Evolutionary conservation across 2,888 invertebrate genomes (phyloP).

Genomic region (Macrosoma leucophasiata): DNA sequence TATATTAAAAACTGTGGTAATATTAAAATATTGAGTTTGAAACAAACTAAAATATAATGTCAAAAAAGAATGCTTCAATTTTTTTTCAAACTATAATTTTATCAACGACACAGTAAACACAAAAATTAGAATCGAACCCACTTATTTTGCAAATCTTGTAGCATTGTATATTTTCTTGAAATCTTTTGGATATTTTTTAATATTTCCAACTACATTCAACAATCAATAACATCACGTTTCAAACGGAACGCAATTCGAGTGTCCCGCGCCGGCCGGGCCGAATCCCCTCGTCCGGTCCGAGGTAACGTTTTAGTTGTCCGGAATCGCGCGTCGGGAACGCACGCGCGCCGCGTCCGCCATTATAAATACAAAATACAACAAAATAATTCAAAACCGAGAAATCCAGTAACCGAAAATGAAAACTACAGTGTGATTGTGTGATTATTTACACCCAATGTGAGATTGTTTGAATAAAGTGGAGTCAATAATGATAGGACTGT

Average conservation of each 20-base stretch:
- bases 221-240: constrained; percentile 31
- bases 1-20: constrained; percentile 2
- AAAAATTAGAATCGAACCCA: no score
- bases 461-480: no score
- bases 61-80: no score
- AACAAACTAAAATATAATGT: no score
- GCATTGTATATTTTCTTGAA: not conserved
- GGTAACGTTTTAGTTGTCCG: constrained; percentile 55
- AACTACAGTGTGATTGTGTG: constrained; percentile 26
- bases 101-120: no score
- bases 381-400: constrained; percentile 53
- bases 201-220: no score
- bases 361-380: constrained; percentile 39
- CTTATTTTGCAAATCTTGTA: no score
- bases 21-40: no score
- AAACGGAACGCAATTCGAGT: constrained; percentile 47
- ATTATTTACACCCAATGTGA: no score
- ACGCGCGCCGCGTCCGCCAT: constrained; percentile 32
- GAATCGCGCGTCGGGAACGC: constrained; percentile 41
- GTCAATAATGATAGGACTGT: constrained; percentile 65
- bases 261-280: constrained; percentile 57
- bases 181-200: not conserved
- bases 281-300: constrained; percentile 52
- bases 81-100: no score
- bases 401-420: no score